Base-by-base conservation (phyloP, 2,113 vertebrate genomes). In the Nothobranchius kuhntae region DNA sequence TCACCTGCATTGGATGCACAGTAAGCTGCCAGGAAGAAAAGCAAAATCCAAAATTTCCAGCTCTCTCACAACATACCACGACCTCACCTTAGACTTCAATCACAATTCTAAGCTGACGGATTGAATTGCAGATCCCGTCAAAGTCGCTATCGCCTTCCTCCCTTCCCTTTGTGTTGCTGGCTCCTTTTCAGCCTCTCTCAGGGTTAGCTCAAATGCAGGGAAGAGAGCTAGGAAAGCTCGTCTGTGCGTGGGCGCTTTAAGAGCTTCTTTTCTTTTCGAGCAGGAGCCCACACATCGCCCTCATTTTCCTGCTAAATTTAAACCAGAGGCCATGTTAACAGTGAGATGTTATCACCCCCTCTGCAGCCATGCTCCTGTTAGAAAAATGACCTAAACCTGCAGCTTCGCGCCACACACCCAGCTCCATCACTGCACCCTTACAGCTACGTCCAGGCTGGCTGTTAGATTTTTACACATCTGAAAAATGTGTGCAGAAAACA, bases 271-370 rank as follows among this genome's bases (percentile, higher is more conserved):
- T 85, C 80, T 85, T 86, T 87, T 86, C 82, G 82, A 85, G 82
- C 82, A 73, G 64, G 55, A 82, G 75, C 89, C 89, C 89, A 92
- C 91, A 89, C 82, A 86, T 70, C 65, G 78, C 78, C 85, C 89
- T 93, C 82, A 88, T 90, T 92, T 89, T 71, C 73, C 71, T 72
- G 87, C 91, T 93, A 92, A 89, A 90, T 91, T 92, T 92, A 92
- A 90, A 81, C 78, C 35, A 82, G 58, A 78, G 85, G 78, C 84
- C 75, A 71, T 40, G 85, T 68, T 87, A 85, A 82, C 82, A 58
- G 69, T 67, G 60, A 65, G 75, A 85, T 82, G 75, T 69, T 85
- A 84, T 84, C 85, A 53, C 82, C 74, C 84, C 79, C 54, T 78
- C 80, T 74, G 67, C 58, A 84, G 46, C 76, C 70, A 55, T 30